Conservation (phyloP, 2,888 invertebrate genomes). For the Matsumyia berberina region DNA sequence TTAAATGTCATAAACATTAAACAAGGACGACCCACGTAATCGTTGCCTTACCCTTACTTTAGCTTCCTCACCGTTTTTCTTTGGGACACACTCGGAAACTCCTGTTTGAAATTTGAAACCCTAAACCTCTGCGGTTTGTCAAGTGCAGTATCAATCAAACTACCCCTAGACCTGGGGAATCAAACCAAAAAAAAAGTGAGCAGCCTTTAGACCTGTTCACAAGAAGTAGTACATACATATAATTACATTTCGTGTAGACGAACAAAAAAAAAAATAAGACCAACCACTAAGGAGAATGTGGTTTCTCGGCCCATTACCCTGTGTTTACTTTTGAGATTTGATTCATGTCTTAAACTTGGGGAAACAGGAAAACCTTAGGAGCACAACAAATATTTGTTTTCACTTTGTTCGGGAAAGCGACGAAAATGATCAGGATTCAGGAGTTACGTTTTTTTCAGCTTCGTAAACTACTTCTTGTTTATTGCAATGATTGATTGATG, state of each 20-base stretch:
- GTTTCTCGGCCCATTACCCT: constrained; percentile 63
- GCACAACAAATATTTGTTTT: constrained; percentile 50
- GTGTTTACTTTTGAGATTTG: constrained; percentile 64
- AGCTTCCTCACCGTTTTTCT: constrained; percentile 60
- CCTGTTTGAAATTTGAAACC: constrained; percentile 64
- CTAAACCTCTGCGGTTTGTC: constrained; percentile 68
- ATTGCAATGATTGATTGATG: neutral
- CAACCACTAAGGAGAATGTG: constrained; percentile 36
- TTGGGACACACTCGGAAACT: constrained; percentile 43
- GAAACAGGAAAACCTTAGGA: constrained; percentile 29
- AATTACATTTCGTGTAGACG: constrained; percentile 51
- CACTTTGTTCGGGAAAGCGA: constrained; percentile 8
- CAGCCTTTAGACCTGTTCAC: constrained; percentile 30
- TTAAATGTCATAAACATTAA: constrained; percentile 68
- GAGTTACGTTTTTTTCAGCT: neutral
- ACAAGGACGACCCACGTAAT: constrained; percentile 46
- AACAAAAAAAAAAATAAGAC: neutral
- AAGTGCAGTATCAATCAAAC: constrained; percentile 75
- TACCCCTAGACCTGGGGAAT: constrained; percentile 13
- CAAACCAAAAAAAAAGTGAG: constrained; percentile 33
- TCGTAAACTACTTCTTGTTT: neutral
- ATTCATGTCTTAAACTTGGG: constrained; percentile 46
- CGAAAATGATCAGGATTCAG: neutral
- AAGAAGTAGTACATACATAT: neutral
- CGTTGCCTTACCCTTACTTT: constrained; percentile 29